Evolutionary conservation across 1,140 invertebrate species (phyloP).

Genomic region (Atta colombica): DNA sequence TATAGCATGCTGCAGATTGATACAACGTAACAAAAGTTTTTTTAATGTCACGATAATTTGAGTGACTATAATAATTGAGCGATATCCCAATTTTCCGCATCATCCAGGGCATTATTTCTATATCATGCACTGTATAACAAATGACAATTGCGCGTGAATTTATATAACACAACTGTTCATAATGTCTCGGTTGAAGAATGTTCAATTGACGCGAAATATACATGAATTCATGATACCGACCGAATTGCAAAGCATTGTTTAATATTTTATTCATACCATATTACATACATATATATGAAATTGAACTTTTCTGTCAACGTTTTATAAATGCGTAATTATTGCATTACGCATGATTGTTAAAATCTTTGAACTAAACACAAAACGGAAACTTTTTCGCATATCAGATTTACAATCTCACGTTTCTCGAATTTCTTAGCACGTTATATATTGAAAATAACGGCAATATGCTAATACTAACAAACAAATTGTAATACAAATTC

Average conservation of each 20-base stretch:
- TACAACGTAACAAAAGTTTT: conserved; percentile 15
- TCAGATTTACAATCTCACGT: neutral
- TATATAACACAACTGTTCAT: conserved; percentile 14
- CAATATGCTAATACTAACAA: neutral
- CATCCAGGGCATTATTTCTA: conserved; percentile 21
- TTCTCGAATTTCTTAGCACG: neutral
- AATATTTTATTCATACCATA: neutral
- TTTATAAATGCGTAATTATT: conserved; percentile 7
- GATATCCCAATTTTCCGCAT: neutral
- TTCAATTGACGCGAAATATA: conserved; percentile 12
- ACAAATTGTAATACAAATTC: conserved; percentile 20
- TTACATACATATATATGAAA: neutral
- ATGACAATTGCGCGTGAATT: neutral
- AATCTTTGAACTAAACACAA: neutral
- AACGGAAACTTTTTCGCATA: neutral
- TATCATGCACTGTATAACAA: neutral
- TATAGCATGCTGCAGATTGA: conserved; percentile 11
- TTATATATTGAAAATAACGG: neutral
- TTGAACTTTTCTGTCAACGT: neutral
- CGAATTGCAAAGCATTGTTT: neutral
- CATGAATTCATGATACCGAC: neutral
- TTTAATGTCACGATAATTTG: conserved; percentile 7
- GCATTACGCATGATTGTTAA: neutral
- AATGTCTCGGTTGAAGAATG: neutral
- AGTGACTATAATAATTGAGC: neutral